phyloP scores from a whole-genome alignment of 2,888 invertebrate species.

The Agriopis marginaria region DNA sequence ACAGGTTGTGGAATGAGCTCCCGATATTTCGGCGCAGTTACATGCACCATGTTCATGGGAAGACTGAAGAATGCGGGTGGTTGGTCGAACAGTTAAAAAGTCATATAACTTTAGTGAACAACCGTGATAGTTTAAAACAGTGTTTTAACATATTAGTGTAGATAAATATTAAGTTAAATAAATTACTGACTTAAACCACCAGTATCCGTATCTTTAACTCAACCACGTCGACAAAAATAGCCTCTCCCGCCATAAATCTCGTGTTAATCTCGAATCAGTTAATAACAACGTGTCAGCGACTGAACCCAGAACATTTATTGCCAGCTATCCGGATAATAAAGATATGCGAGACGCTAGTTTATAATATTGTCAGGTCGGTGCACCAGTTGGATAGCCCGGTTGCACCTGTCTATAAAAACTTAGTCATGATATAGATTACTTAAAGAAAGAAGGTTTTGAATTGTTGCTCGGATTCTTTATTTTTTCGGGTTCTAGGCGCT shows the following conservation, averaged over 20 bases:
- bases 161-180: not conserved
- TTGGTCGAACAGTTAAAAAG: too few species aligned
- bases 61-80: too few species aligned
- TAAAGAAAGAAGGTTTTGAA: too few species aligned
- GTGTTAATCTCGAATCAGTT: slow-evolving; percentile 49
- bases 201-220: slow-evolving; percentile 3
- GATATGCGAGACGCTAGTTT: slow-evolving; percentile 46
- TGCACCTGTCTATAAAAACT: not conserved
- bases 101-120: too few species aligned
- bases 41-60: too few species aligned
- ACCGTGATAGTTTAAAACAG: too few species aligned
- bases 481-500: too few species aligned
- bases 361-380: slow-evolving; percentile 36
- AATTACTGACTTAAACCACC: slow-evolving; percentile 2
- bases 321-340: slow-evolving; percentile 48
- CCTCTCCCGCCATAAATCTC: slow-evolving; percentile 31
- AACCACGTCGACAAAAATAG: slow-evolving; percentile 13
- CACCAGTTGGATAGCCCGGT: slow-evolving; percentile 6
- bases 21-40: too few species aligned
- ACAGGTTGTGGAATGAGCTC: too few species aligned
- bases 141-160: too few species aligned
- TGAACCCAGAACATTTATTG: slow-evolving; percentile 46
- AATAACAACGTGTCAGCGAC: slow-evolving; percentile 49
- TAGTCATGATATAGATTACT: not conserved
- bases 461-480: too few species aligned